Evolutionary conservation across 1,140 invertebrate species (phyloP).

Genomic region (Drosophila virilis): DNA sequence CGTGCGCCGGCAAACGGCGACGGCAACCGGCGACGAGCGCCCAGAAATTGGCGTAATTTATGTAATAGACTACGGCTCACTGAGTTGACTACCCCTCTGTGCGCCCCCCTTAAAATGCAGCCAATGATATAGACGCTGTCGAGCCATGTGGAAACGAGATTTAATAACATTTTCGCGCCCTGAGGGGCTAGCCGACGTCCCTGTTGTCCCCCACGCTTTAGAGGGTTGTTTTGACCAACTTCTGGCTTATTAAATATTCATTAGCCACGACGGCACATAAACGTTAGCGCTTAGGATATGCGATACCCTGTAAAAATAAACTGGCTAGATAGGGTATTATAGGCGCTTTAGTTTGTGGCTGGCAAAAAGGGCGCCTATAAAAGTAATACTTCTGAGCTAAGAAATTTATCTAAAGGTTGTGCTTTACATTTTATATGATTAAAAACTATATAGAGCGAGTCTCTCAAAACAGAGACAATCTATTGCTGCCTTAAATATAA

Average conservation of each 20-base stretch:
- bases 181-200: not conserved
- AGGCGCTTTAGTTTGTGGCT: constrained; percentile 4
- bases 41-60: constrained; percentile 73
- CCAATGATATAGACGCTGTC: constrained; percentile 50
- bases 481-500: no score
- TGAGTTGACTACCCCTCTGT: constrained; percentile 23
- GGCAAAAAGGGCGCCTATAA: no score
- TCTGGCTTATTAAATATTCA: constrained; percentile 77
- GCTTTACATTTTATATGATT: no score
- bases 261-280: constrained; percentile 55
- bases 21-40: constrained; percentile 23
- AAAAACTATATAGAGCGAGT: no score
- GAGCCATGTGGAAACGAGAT: constrained; percentile 67
- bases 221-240: constrained; percentile 41
- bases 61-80: constrained; percentile 69
- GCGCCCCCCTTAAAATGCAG: constrained; percentile 17
- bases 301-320: constrained; percentile 22
- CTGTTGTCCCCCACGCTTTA: not conserved
- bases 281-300: constrained; percentile 6
- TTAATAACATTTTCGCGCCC: constrained; percentile 68
- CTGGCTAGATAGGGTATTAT: no score
- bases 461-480: no score
- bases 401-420: no score
- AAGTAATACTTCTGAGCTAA: no score
- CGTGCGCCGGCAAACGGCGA: constrained; percentile 50